Evolutionary conservation across 2,888 invertebrate species (phyloP), one percentile per base, ranked within the genome.

Genomic region (Quadroppia sp.): DNA sequence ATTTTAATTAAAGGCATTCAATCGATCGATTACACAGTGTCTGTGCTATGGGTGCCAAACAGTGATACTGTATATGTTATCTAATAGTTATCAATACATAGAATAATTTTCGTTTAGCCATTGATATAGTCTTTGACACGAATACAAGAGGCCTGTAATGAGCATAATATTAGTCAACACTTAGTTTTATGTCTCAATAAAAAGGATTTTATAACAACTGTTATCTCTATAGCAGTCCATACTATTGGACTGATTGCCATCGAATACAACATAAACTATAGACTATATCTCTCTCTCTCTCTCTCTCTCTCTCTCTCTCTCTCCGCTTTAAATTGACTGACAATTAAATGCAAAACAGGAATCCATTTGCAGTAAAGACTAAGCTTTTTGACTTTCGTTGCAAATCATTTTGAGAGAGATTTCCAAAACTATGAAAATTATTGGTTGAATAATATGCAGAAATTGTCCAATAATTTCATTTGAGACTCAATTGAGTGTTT

Each of bases 241-340:
- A 30, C 42, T 40, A 67, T 67, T 67, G 15, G 13, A 42, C 23
- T 67, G 67, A 67, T 67, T 40, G n/a, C 3, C 40, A 67, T 67
- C 67, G 40, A 1, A 42, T 42, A 15, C 32, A 6, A 67, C 67
- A 64, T 67, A 40, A 40, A 67, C n/a, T 40, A 11, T 15, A 6
- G 23, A 2, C 2, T 53, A 20, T 7, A 20, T 9, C 23, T 53
- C 28, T 53, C 3, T 53, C 11, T 9, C 45, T 3, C 25, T 23
- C 53, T 13, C 2, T 53, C 53, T 7, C 53, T 9, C 23, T 53
- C 28, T 53, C 3, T 53, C 11, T 9, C 45, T 13, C 15, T 15
- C 45, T 13, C 2, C 2, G 45, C 45, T 45, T 9, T 15, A 9
- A 17, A 45, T 11, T 17, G 2, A 45, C 45, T 45, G 2, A 45